These are phyloP conservation scores for Falcunculus frontatus DNA, from an alignment of 2,113 vertebrate genomes.

Conservation along the genomic window DNA sequence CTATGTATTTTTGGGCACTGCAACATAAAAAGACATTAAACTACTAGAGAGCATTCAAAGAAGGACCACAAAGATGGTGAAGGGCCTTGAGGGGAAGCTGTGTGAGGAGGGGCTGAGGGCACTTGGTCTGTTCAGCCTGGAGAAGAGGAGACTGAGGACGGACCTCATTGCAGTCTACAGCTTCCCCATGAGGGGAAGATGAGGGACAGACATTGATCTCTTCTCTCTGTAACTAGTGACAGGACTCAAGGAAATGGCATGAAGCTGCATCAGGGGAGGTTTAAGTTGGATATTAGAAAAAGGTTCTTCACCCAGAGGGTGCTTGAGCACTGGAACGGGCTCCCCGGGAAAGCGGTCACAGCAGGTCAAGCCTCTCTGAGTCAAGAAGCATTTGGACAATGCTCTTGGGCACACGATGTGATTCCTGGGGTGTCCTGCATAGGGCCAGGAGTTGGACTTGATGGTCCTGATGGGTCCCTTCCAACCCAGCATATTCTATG, in stretches of 20 bases:
- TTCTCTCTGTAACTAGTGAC: neutral
- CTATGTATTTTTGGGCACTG: neutral
- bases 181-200: neutral
- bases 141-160: neutral
- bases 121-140: neutral
- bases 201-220: neutral
- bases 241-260: neutral
- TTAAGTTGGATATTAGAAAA: neutral
- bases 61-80: neutral
- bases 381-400: neutral
- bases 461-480: neutral
- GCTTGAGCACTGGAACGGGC: neutral
- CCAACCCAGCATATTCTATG: neutral
- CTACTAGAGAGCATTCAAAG: neutral
- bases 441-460: neutral
- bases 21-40: neutral
- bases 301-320: neutral
- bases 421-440: neutral
- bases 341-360: neutral
- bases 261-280: neutral
- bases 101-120: neutral
- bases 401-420: rapidly evolving
- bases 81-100: neutral
- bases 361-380: neutral
- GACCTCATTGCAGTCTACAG: neutral